Evolutionary conservation across 2,888 invertebrate species (phyloP).

Genomic region (Seladonia tumulorum): DNA sequence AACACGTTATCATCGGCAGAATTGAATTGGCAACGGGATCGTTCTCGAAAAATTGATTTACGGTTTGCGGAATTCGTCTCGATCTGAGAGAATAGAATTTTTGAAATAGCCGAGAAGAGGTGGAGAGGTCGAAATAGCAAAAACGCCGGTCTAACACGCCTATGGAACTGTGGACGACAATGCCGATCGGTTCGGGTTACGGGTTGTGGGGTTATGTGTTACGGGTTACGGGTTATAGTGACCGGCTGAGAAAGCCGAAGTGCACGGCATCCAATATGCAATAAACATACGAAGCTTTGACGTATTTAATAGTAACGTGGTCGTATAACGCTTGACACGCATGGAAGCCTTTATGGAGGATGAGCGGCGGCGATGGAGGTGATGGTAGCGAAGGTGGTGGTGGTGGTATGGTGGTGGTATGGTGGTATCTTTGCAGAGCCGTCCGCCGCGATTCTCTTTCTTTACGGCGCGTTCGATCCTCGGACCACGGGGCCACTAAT

Average conservation of each 20-base stretch:
- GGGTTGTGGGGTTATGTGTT: slow-evolving; percentile 66
- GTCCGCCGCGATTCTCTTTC: slow-evolving; percentile 73
- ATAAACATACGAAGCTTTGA: slow-evolving; percentile 83
- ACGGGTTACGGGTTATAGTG: slow-evolving; percentile 57
- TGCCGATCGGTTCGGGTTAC: slow-evolving; percentile 68
- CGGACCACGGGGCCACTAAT: slow-evolving; percentile 33
- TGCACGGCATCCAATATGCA: slow-evolving; percentile 82
- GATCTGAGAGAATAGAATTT: background rate
- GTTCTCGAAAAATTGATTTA: too few relatives aligned
- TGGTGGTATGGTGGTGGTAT: slow-evolving; percentile 51
- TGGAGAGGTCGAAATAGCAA: background rate
- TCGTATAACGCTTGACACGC: slow-evolving; percentile 84
- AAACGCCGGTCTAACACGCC: background rate
- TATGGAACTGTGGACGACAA: slow-evolving; percentile 54
- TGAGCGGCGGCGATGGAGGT: slow-evolving; percentile 62
- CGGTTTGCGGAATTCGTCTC: too few relatives aligned
- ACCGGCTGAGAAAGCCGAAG: slow-evolving; percentile 69
- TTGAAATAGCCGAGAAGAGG: background rate
- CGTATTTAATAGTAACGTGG: slow-evolving; percentile 84
- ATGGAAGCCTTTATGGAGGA: slow-evolving; percentile 81
- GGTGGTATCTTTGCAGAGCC: slow-evolving; percentile 68
- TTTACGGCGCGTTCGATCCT: slow-evolving; percentile 2
- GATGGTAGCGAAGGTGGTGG: slow-evolving; percentile 37
- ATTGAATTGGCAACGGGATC: too few relatives aligned
- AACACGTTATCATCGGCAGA: too few relatives aligned